These are phyloP conservation scores for Hipparchia sbordonii DNA, from an alignment of 2,888 invertebrate species.

Conservation along the genomic window DNA sequence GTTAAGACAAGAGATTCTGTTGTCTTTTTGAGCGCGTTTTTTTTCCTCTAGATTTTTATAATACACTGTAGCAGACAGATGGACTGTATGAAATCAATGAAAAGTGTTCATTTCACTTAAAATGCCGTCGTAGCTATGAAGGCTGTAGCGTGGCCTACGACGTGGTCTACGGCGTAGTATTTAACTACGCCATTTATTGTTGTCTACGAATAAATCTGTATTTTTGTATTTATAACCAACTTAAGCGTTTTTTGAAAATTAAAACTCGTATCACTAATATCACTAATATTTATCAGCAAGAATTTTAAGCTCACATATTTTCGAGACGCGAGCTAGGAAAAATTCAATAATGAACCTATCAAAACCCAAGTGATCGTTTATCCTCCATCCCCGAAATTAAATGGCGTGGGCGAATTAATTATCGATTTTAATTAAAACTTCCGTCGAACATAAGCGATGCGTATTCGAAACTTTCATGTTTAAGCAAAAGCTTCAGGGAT, in stretches of 20 bases:
- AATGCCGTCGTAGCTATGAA: not conserved
- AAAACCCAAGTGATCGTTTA: slow-evolving; percentile 21
- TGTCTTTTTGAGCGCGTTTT: no score
- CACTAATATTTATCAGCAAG: not conserved
- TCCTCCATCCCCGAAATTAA: slow-evolving; percentile 17
- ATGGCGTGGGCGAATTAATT: slow-evolving; percentile 25
- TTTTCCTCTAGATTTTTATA: no score
- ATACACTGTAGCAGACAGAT: no score
- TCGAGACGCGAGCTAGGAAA: not conserved
- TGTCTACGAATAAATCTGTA: not conserved
- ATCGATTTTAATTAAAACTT: slow-evolving; percentile 36
- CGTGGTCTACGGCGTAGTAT: not conserved
- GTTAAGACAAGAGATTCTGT: no score
- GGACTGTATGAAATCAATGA: no score
- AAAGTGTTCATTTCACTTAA: no score
- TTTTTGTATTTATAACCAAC: no score
- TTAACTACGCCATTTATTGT: not conserved
- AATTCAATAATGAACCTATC: slow-evolving; percentile 14
- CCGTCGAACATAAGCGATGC: slow-evolving; percentile 27
- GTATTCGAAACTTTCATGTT: slow-evolving; percentile 23
- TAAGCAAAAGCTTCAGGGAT: slow-evolving; percentile 18
- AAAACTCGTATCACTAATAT: no score
- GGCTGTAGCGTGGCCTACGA: not conserved
- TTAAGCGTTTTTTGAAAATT: no score
- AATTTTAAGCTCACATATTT: not conserved